Base-by-base conservation (phyloP, 2,888 invertebrate genomes). In the Frankliniella intonsa region DNA sequence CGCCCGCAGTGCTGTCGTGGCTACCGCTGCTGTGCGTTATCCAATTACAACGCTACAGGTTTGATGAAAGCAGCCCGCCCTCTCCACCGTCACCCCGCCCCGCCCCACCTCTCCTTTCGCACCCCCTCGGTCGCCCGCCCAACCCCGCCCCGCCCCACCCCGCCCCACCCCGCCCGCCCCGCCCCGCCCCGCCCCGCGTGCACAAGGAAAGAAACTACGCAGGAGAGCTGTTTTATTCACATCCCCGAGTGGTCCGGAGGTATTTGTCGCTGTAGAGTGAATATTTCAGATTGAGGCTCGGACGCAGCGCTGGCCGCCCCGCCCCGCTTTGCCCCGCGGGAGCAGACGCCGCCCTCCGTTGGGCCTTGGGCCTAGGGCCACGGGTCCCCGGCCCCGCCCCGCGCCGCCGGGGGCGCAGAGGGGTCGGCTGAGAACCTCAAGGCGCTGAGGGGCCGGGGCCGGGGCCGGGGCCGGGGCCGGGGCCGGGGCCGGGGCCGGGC, bases 231-330 rank as follows among this genome's bases (percentile, higher is more conserved):
- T 17, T 62, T 62, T 62, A 62, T 62, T 62, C 62, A 62, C 62
- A n/a, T 19, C 62, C n/a, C 62, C 62, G 62, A 62, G 62, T 62
- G 62, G 62, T 62, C 62, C n/a, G 17, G 62, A 62, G 62, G 62
- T 62, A 62, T 62, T 62, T 62, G 62, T 62, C 62, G 62, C 62
- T 62, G 62, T 62, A 62, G 62, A 62, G 62, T 62, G 62, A 62
- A 62, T 62, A 62, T 62, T 62, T 62, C 62, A 62, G 17, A 62
- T 62, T 62, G 62, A 62, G 62, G n/a, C 62, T n/a, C 62, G 17
- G 62, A 14, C 62, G 62, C 62, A 12, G 38, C 38, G 38, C 5
- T 38, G 38, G 38, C 38, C 38, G 38, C 38, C 38, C 38, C 38
- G 38, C 3, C n/a, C n/a, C 38, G 38, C 5, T 5, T 38, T 38